phyloP scores from a whole-genome alignment of 2,797 vertebrate species.

The Tolypeutes matacus region DNA sequence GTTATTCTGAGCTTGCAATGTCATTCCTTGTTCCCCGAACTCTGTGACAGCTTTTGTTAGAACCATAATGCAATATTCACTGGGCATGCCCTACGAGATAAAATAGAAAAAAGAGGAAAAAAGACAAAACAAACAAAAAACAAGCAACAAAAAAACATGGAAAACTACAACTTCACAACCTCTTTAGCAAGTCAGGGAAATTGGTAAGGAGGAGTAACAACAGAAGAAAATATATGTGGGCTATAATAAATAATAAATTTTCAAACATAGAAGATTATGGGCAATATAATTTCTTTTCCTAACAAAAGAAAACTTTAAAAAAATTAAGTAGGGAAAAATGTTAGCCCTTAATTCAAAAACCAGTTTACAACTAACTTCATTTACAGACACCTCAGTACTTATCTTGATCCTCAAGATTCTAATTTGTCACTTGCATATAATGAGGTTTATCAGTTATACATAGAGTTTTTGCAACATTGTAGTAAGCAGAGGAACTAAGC shows the following conservation, averaged over 20 bases:
- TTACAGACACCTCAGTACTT: constrained; percentile 75
- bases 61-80: neutral
- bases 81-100: neutral
- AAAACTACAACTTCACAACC: neutral
- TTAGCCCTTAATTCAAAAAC: constrained; percentile 63
- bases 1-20: constrained; percentile 48
- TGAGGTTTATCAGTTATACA: constrained; percentile 73
- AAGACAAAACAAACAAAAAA: neutral
- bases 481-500: constrained; percentile 66
- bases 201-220: neutral
- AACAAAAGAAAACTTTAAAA: constrained; percentile 36
- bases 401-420: constrained; percentile 78
- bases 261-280: constrained; percentile 21
- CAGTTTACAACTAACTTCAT: constrained; percentile 79
- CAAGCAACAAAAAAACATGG: neutral
- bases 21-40: constrained; percentile 3
- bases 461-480: constrained; percentile 61
- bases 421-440: constrained; percentile 60
- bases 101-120: neutral
- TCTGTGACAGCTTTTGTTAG: constrained; percentile 56
- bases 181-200: neutral
- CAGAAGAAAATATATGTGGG: neutral
- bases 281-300: neutral
- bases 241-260: constrained; percentile 17
- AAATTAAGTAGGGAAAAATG: neutral